Conservation (phyloP, 2,113 vertebrate genomes). For the Lasiurus borealis region DNA sequence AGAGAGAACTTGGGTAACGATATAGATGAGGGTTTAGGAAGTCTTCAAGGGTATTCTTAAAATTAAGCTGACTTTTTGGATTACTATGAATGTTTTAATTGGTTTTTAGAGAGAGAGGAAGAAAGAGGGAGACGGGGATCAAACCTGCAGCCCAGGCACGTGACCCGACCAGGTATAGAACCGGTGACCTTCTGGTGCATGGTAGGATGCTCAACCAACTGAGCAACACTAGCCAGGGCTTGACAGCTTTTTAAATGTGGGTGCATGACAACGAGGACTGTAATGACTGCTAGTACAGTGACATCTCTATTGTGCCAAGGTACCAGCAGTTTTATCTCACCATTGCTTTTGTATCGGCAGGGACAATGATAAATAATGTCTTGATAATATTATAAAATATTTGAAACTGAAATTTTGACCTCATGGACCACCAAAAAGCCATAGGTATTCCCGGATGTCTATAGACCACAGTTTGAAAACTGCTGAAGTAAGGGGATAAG, state of each 20-base stretch:
- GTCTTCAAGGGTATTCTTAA: neutral
- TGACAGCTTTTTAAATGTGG: neutral
- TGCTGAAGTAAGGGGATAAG: neutral
- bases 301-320: neutral
- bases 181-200: too few species aligned
- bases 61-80: neutral
- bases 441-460: neutral
- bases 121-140: neutral
- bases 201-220: too few species aligned
- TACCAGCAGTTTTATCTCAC: too few species aligned
- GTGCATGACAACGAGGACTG: neutral
- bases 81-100: neutral
- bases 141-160: too few species aligned
- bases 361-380: neutral
- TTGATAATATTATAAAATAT: neutral
- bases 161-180: too few species aligned
- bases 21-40: neutral
- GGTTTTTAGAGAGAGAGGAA: neutral
- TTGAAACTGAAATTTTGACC: neutral
- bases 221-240: too few species aligned
- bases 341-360: neutral
- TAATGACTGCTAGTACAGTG: rapidly evolving
- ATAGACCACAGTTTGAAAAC: neutral
- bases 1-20: neutral
- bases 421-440: neutral